These are phyloP conservation scores for Aplidium turbinatum DNA, from an alignment of 23 tunicate genomes.

Conservation along the genomic window DNA sequence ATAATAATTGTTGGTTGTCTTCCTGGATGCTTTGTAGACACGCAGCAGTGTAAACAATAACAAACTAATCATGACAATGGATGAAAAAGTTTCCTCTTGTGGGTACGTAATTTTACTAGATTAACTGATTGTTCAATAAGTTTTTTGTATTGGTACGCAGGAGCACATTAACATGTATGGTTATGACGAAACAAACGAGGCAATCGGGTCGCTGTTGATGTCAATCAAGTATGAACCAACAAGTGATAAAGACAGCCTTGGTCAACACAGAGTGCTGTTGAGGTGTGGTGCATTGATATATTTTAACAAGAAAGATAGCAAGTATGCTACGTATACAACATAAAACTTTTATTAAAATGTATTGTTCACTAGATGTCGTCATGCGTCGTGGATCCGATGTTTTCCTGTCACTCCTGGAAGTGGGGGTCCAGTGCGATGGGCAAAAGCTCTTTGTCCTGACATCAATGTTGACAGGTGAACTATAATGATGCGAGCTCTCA, in stretches of 20 bases:
- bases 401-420: constrained; percentile 68
- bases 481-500: too few species aligned
- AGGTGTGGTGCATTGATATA: too few species aligned
- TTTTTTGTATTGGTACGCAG: constrained; percentile 21
- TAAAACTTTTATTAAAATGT: too few species aligned
- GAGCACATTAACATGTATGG: constrained; percentile 92
- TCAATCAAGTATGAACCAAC: constrained; percentile 80
- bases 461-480: constrained; percentile 78
- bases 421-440: constrained; percentile 83
- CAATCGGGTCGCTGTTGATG: constrained; percentile 83
- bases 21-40: too few species aligned
- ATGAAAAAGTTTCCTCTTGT: too few species aligned
- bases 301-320: too few species aligned
- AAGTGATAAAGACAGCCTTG: constrained; percentile 20
- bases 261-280: constrained; percentile 59
- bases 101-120: too few species aligned
- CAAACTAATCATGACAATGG: too few species aligned
- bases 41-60: too few species aligned
- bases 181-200: constrained; percentile 65
- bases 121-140: too few species aligned
- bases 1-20: too few species aligned
- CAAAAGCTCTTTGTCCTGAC: constrained; percentile 59
- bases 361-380: constrained; percentile 72
- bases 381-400: constrained; percentile 59
- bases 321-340: too few species aligned